These are phyloP conservation scores for Dasypolia templi DNA, from an alignment of 2,888 invertebrate species.

Conservation along the genomic window DNA sequence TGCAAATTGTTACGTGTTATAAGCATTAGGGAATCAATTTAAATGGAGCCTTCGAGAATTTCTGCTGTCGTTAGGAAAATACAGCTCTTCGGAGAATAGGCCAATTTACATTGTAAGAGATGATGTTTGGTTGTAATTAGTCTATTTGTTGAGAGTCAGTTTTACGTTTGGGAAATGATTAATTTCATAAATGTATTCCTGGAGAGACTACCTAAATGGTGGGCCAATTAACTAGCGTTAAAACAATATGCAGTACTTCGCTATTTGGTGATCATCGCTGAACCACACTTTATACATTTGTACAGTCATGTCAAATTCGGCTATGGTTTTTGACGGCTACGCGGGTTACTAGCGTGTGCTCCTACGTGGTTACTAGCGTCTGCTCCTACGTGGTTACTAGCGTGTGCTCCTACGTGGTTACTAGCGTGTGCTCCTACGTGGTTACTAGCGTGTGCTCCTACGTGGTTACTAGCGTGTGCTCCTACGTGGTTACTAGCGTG, in stretches of 20 bases:
- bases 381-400: too few species aligned
- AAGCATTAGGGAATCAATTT: conserved; percentile 56
- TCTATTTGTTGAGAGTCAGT: conserved; percentile 39
- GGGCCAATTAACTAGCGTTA: neutral
- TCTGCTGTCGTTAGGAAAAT: conserved; percentile 52
- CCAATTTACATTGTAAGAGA: conserved; percentile 59
- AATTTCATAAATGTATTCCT: neutral
- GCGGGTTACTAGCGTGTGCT: too few species aligned
- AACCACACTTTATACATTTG: neutral
- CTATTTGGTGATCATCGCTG: neutral
- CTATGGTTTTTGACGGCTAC: too few species aligned
- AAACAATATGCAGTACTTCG: neutral
- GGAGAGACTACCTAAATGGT: neutral
- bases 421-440: too few species aligned
- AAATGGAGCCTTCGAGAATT: conserved; percentile 46
- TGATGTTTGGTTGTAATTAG: conserved; percentile 45
- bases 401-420: too few species aligned
- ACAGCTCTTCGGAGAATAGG: conserved; percentile 45
- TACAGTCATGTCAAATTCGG: too few species aligned
- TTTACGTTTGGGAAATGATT: neutral
- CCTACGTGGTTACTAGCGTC: too few species aligned
- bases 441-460: too few species aligned
- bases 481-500: too few species aligned
- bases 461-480: too few species aligned
- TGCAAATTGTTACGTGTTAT: conserved; percentile 46